Percentiles rank a stretch among this genome's conserved stretches.
Conservation (phyloP, 1,140 invertebrate species). For the Vanessa atalanta region DNA sequence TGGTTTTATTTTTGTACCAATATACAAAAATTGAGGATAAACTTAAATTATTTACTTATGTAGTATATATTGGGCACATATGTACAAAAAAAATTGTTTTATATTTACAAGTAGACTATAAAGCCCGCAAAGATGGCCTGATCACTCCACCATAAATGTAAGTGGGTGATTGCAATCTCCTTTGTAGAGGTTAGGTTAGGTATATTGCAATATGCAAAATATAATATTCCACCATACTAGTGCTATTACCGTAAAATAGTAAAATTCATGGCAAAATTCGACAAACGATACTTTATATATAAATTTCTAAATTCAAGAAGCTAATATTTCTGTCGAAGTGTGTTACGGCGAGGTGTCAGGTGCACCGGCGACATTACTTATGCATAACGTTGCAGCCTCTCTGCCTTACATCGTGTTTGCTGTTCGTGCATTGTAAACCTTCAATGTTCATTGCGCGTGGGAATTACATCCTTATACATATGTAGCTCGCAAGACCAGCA, state of each 20-base stretch:
- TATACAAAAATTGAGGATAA: no score
- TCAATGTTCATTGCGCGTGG: conserved; percentile 3
- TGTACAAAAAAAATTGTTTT: no score
- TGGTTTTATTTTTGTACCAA: no score
- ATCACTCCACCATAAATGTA: no score
- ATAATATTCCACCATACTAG: not conserved
- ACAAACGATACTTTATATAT: conserved; percentile 7
- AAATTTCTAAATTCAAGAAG: not conserved
- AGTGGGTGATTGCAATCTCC: no score
- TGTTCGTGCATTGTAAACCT: not conserved
- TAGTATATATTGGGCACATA: no score
- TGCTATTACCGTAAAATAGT: not conserved
- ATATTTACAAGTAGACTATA: no score
- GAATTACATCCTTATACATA: conserved; percentile 4
- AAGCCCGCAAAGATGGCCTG: no score
- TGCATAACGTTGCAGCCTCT: conserved; percentile 5
- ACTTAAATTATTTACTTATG: no score
- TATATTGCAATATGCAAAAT: no score
- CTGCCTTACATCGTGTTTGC: not conserved
- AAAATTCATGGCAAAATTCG: not conserved
- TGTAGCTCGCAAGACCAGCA: not conserved
- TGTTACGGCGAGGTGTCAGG: not conserved
- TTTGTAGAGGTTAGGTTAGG: no score
- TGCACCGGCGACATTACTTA: not conserved
- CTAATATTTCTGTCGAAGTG: conserved; percentile 10